These are phyloP conservation scores for Arothron firmamentum DNA, from an alignment of 2,113 vertebrate genomes.

Conservation along the genomic window DNA sequence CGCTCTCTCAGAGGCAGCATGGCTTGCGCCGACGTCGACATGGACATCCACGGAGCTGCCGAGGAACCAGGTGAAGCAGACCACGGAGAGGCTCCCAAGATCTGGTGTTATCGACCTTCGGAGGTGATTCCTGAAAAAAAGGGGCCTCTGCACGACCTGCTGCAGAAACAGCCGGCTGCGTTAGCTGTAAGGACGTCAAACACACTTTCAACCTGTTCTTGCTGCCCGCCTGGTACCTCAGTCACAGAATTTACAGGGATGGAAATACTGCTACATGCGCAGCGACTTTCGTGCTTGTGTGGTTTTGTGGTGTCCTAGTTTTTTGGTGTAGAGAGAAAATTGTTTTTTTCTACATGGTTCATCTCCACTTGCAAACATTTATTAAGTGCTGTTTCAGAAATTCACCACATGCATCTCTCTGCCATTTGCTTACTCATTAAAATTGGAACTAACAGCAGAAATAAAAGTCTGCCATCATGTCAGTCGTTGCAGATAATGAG, in stretches of 20 bases:
- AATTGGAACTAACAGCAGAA: too few species aligned
- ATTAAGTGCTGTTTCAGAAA: too few species aligned
- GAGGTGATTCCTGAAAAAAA: slow-evolving; percentile 6
- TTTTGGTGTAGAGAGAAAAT: background rate
- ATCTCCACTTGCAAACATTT: too few species aligned
- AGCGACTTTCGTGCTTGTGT: too few species aligned
- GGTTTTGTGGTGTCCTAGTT: background rate
- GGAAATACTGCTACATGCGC: too few species aligned
- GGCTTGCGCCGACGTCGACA: slow-evolving; percentile 56
- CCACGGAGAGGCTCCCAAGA: background rate
- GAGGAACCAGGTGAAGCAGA: fast-evolving
- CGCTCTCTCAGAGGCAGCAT: slow-evolving; percentile 42
- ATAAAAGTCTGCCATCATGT: background rate
- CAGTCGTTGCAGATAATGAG: slow-evolving; percentile 67
- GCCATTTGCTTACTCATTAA: too few species aligned
- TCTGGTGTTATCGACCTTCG: slow-evolving; percentile 48
- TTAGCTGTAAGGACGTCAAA: slow-evolving; percentile 63
- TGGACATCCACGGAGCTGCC: slow-evolving; percentile 45
- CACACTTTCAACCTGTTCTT: background rate
- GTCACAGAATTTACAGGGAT: too few species aligned
- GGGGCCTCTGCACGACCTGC: slow-evolving; percentile 44
- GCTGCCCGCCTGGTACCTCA: too few species aligned
- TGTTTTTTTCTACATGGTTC: background rate
- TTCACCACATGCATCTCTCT: background rate
- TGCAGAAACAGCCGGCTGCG: slow-evolving; percentile 60